Conservation (phyloP, 2,797 vertebrate species). For the Sparus aurata region DNA sequence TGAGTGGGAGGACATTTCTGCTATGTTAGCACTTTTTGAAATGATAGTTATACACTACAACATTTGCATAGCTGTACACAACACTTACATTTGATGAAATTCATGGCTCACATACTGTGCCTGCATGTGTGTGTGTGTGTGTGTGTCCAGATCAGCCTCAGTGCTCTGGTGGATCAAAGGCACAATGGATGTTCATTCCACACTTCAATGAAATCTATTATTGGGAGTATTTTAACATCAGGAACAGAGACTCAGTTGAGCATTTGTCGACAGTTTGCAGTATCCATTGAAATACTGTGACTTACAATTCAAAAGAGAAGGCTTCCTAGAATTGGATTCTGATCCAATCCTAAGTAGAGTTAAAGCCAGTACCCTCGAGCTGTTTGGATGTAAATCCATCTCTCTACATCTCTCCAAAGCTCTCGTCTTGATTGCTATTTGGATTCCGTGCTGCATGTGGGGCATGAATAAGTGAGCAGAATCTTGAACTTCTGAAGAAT, state of each 20-base stretch:
- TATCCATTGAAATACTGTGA: constrained; percentile 67
- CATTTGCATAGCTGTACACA: constrained; percentile 34
- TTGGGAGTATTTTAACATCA: constrained; percentile 58
- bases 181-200: constrained; percentile 46
- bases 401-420: constrained; percentile 80
- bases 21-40: constrained; percentile 28
- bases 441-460: constrained; percentile 67
- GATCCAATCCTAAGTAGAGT: constrained; percentile 79
- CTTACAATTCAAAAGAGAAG: constrained; percentile 74
- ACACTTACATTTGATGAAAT: constrained; percentile 28
- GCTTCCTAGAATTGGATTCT: constrained; percentile 76
- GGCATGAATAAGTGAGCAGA: constrained; percentile 72
- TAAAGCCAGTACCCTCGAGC: constrained; percentile 78
- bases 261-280: constrained; percentile 63
- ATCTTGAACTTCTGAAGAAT: constrained; percentile 71
- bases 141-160: constrained; percentile 20
- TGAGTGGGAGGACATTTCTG: constrained; percentile 41
- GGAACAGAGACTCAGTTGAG: constrained; percentile 56
- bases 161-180: constrained; percentile 50
- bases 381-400: constrained; percentile 83
- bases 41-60: constrained; percentile 25
- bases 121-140: not conserved
- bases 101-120: not conserved
- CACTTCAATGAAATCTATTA: constrained; percentile 55
- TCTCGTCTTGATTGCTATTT: constrained; percentile 81